Conservation (phyloP, 1,140 invertebrate genomes). For the Zaprionus africanus region DNA sequence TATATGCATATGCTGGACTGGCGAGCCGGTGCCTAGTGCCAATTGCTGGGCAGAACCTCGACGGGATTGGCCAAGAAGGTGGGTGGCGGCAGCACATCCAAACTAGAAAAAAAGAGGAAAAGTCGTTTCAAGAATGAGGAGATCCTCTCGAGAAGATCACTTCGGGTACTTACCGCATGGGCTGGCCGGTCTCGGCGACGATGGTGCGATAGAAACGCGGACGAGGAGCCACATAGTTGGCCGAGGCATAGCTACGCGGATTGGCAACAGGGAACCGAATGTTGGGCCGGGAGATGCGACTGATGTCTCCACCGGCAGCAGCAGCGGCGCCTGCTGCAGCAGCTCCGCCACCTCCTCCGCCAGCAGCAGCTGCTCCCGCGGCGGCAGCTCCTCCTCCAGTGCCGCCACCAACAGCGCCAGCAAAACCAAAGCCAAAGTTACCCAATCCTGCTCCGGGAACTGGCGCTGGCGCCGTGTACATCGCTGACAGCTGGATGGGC, state of each 20-base stretch:
- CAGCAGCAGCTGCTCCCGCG: conserved; percentile 32
- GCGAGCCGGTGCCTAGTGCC: conserved; percentile 41
- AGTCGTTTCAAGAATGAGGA: background rate
- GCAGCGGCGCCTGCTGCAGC: conserved; percentile 8
- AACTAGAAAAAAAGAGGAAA: conserved; percentile 27
- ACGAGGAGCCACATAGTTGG: conserved; percentile 71
- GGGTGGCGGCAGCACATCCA: conserved; percentile 59
- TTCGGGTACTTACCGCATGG: conserved; percentile 47
- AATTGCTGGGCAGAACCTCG: conserved; percentile 63
- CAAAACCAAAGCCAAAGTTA: conserved; percentile 44
- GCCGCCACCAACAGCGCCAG: background rate
- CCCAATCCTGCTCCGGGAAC: conserved; percentile 51
- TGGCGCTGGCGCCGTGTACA: conserved; percentile 70
- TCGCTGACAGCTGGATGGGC: conserved; percentile 79
- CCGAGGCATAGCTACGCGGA: conserved; percentile 67
- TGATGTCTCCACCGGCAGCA: conserved; percentile 18
- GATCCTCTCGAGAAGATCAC: no score
- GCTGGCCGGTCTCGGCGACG: conserved; percentile 35
- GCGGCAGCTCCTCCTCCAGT: conserved; percentile 20
- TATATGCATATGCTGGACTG: conserved; percentile 19
- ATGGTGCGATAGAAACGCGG: conserved; percentile 66
- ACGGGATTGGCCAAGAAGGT: conserved; percentile 57
- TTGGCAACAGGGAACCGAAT: conserved; percentile 71
- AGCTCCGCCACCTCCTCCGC: conserved; percentile 5
- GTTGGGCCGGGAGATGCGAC: conserved; percentile 31